Base-by-base conservation (phyloP, 2,888 invertebrate species). In the Therioaphis trifolii region DNA sequence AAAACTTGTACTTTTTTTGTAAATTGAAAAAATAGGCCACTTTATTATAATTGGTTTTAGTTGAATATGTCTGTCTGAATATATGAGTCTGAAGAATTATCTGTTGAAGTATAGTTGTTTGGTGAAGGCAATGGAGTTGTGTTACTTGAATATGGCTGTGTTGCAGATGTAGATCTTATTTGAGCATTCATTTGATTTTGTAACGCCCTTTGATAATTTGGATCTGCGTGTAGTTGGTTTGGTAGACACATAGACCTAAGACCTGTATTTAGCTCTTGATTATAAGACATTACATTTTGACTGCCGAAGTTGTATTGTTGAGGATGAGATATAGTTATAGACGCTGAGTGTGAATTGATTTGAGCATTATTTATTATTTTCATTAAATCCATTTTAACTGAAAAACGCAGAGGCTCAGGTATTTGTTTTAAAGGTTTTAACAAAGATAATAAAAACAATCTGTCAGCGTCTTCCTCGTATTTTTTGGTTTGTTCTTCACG, bases 341-440 rank as follows among this genome's bases (percentile, higher is more conserved):
- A 63, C 12, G 14, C 49, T 63, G 63, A 35, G 7, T 35, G 35
- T 5, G 35, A 5, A 35, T n/a, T n/a, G n/a, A n/a, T n/a, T n/a
- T n/a, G n/a, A n/a, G n/a, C 35, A 35, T 35, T 35, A 35, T 35
- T 35, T 35, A 35, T 35, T 35, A 71, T 14, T 24, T 71, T 71
- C 71, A 71, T 71, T 27, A 71, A 71, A 71, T 71, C 24, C 71
- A 71, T 71, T 71, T 46, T 46, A 71, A 71, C 71, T 24, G 24
- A 27, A 71, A n/a, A 46, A 46, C 71, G 46, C 24, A 66, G 24
- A 46, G 46, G 71, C 24, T 71, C 27, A 4, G 71, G 71, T 71
- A 71, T 71, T 71, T 27, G 24, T 46, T 71, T 71, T 24, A 71
- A 46, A 27, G 24, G 24, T 0, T 71, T 46, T 46, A 71, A 46